Base-by-base conservation (phyloP, 2,888 invertebrate species). In the Eupeodes latifasciatus region DNA sequence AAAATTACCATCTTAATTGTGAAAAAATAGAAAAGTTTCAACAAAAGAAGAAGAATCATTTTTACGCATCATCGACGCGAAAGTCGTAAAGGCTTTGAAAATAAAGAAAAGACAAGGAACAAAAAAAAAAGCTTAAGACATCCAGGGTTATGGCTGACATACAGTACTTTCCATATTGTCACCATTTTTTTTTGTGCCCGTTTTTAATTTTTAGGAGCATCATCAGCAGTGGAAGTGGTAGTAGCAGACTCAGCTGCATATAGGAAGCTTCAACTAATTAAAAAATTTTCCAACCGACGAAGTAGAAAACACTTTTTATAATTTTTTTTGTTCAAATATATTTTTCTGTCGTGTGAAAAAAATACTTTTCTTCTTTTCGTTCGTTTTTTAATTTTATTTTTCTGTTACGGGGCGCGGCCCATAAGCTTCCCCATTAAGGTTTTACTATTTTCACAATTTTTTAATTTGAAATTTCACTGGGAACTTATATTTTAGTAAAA, bases 221-320 rank as follows among this genome's bases (percentile, higher is more conserved):
- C 16, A 40, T 40, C 40, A 40, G 40, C 14, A 40, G 36, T 19
- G 11, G 14, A 6, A 19, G 47, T 4, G 19, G 66, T 4, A 47
- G 66, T 36, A 74, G 51, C 19, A 67, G 53, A 51, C 62, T 16
- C 74, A 51, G 61, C 74, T 79, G 75, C 74, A 82, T 72, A 44
- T 72, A 51, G 75, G 72, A 77, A 84, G 74, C 74, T n/a, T 61
- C 66, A 61, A 87, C 80, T 87, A 84, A 87, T 87, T 87, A 87
- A 87, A 82, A 87, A 76, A 87, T 74, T 84, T 87, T 87, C 80
- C 67, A 76, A 67, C 34, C 80, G 36, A 80, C 87, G 27, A 69
- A 87, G 83, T 79, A 40, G 80, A 87, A 87, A 80, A 80, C 47
- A 53, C 71, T 75, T 76, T 76, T 75, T 9, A 61, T 49, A 51